Conservation (phyloP, 2,113 vertebrate species). For the Leuciscus idus region DNA sequence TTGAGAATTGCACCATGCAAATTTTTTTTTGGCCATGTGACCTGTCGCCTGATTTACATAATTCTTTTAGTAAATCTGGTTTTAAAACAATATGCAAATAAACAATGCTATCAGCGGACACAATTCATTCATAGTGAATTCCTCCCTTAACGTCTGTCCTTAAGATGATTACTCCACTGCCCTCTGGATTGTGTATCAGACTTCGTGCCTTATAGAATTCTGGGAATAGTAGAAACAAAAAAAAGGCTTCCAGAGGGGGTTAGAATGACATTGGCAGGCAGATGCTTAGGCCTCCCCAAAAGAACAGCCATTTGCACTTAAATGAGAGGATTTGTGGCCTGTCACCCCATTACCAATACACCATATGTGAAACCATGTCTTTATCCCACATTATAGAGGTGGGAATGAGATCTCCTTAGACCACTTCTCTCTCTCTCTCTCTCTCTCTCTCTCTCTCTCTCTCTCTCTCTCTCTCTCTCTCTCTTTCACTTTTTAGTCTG, state of each 20-base stretch:
- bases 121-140: background rate
- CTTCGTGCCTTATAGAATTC: background rate
- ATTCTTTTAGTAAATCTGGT: background rate
- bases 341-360: slow-evolving; percentile 88
- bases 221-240: slow-evolving; percentile 52
- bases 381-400: slow-evolving; percentile 89
- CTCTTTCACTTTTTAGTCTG: background rate
- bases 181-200: slow-evolving; percentile 9
- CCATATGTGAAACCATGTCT: slow-evolving; percentile 92
- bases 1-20: background rate
- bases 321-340: slow-evolving; percentile 92
- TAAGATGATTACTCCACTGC: background rate
- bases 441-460: slow-evolving; percentile 50
- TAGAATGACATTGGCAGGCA: slow-evolving; percentile 71
- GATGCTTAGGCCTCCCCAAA: slow-evolving; percentile 71
- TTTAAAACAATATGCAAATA: slow-evolving; percentile 11
- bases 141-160: slow-evolving; percentile 14
- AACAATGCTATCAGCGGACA: background rate
- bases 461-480: slow-evolving; percentile 54
- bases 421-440: slow-evolving; percentile 73
- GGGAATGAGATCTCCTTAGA: slow-evolving; percentile 89
- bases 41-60: background rate
- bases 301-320: slow-evolving; percentile 93
- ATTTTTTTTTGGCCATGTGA: background rate
- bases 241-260: slow-evolving; percentile 56